Conservation (phyloP, 92 coral and sea anemone genomes). For the Metridium senile region DNA sequence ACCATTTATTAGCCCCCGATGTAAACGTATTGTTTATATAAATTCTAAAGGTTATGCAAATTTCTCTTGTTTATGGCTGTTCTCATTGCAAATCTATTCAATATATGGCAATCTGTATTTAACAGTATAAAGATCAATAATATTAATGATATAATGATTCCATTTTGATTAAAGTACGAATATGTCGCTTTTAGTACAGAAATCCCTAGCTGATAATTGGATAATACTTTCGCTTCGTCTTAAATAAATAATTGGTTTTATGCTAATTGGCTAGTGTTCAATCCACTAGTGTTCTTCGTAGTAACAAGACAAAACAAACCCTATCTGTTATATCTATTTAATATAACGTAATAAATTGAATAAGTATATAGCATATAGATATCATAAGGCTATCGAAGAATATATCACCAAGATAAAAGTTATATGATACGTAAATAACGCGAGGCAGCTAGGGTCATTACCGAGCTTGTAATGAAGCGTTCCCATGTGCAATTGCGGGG, state of each 20-base stretch:
- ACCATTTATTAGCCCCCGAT: no score
- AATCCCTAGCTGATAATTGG: not conserved
- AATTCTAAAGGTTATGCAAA: conserved; percentile 3
- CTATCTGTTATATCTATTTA: not conserved
- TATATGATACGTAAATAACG: not conserved
- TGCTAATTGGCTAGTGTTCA: conserved; percentile 2
- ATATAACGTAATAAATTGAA: not conserved
- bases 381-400: not conserved
- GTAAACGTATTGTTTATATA: not conserved
- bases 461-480: not conserved
- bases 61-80: not conserved
- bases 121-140: not conserved
- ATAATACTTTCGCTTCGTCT: not conserved
- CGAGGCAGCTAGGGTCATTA: not conserved
- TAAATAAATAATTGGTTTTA: not conserved
- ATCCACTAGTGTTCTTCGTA: no score
- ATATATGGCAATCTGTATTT: not conserved
- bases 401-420: not conserved
- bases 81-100: not conserved
- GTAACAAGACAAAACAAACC: not conserved
- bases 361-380: no score
- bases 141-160: not conserved
- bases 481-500: not conserved
- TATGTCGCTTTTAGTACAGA: not conserved
- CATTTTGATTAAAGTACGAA: not conserved